Base-by-base conservation (phyloP, 2,888 invertebrate genomes). In the Stegana nigrithorax region DNA sequence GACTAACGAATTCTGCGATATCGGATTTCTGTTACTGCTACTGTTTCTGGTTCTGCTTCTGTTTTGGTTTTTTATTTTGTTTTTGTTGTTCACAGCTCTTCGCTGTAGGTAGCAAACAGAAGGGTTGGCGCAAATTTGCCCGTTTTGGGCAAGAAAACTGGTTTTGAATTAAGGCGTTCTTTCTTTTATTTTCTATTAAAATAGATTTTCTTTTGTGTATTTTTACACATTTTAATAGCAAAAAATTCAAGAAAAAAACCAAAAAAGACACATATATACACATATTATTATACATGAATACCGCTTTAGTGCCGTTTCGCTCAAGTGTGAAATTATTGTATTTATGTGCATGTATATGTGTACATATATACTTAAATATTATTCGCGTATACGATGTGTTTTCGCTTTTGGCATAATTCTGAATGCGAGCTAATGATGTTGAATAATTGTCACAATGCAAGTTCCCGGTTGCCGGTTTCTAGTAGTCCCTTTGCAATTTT, bases 401-500 rank as follows among this genome's bases (percentile, higher is more conserved):
- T 29, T 29, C 21, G 10, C 21, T 55, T 32, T 55, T 32, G 12
- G 27, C 17, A 32, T 45, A 27, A 26, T 23, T 63, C 66, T 73
- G 65, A 78, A 78, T 73, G 76, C 68, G 70, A n/a, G 69, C 78
- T 76, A 73, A 80, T 77, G 73, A 80, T 67, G 67, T 62, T 72
- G 68, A 73, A 80, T 65, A 69, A 68, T 72, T 69, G 66, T 23
- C 42, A 32, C 56, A 59, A 36, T n/a, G n/a, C 51, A 14, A 50
- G 42, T 8, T 19, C 21, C 17, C 12, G 5, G 17, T 39, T n/a
- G 32, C 12, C 6, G 5, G 12, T 44, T 42, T 29, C 51, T 29
- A 25, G 14, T 44, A n/a, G 25, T 57, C 39, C 44, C 47, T 39
- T 45, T 51, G 21, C 25, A 23, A 53, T 36, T 36, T 21, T 51